These are phyloP conservation scores for Brienomyrus longianalis DNA, from an alignment of 2,113 vertebrate genomes.

Conservation along the genomic window DNA sequence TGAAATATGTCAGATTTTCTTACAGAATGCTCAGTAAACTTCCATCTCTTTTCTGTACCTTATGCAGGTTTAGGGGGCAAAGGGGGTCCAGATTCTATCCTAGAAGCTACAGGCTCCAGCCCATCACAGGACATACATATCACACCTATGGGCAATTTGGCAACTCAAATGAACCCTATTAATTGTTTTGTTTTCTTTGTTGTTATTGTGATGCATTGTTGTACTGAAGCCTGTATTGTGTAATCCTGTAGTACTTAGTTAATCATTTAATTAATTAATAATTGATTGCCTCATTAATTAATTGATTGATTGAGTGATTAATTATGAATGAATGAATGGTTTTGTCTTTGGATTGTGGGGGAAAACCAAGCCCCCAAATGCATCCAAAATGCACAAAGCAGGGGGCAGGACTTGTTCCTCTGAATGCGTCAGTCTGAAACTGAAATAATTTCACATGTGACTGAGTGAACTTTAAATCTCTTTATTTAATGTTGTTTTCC, in stretches of 20 bases:
- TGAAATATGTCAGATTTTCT: background rate
- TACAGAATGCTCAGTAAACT: background rate
- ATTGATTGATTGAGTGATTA: too few relatives aligned
- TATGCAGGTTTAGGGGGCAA: background rate
- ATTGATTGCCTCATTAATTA: too few relatives aligned
- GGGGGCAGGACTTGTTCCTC: background rate
- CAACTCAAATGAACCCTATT: background rate
- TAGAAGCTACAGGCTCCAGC: background rate
- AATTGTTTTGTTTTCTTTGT: background rate
- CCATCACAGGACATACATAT: background rate
- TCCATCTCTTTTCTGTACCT: background rate
- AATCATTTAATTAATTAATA: background rate
- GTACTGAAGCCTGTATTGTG: background rate
- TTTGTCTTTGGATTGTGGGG: background rate
- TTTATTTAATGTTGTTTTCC: background rate
- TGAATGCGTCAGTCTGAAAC: background rate
- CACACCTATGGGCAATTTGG: background rate
- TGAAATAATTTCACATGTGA: background rate
- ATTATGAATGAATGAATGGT: background rate
- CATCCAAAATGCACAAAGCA: background rate
- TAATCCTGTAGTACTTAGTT: background rate
- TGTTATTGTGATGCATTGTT: background rate
- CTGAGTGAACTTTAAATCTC: background rate
- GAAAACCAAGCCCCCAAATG: background rate
- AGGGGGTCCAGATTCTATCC: background rate